Base-by-base conservation (phyloP, 2,113 vertebrate genomes). In the Taxidea taxus region DNA sequence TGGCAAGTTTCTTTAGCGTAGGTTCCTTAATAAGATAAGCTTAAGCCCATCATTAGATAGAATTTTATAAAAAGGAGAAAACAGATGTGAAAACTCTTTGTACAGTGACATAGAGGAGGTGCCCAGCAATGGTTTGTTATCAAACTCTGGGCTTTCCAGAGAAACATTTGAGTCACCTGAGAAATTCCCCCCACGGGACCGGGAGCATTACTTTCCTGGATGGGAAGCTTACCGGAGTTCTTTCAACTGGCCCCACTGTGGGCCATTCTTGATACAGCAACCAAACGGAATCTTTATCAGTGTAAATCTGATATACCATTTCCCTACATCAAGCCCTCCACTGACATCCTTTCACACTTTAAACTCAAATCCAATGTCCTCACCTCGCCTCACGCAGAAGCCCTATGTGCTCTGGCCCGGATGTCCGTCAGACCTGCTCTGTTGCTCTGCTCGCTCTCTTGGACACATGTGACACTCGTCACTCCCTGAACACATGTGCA, bases 21-120 rank as follows among this genome's bases (percentile, higher is more conserved):
- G 23, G 18, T 58, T 75, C 20, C n/a, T 87, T 54, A 80, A 56
- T 66, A 91, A 74, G 75, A 64, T 15, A 90, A 62, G n/a, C 60
- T 82, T 91, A 83, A 91, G 25, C 60, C 20, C 44, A 11, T 68
- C 58, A 42, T 56, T 64, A 83, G 18, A 42, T 8, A 94, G 31
- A 90, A 42, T 78, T 92, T 96, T 75, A 18, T 75, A 18, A 66
- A 90, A 92, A 86, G 74, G 47, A 82, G 49, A 83, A 68, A 87
- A 62, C 42, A 93, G 42, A 77, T 25, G 25, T 27, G 60, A 66
- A 89, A 68, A 75, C 15, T 6, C 11, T 58, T 21, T 4, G 14
- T 60, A 9, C 9, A 25, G 44, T 70, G 68, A 37, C 31, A 18
- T 42, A 4, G 49, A 90, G 77, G 16, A 81, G 12, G 11, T 15